Conservation (phyloP, 1,140 invertebrate genomes). For the Agrilus planipennis region DNA sequence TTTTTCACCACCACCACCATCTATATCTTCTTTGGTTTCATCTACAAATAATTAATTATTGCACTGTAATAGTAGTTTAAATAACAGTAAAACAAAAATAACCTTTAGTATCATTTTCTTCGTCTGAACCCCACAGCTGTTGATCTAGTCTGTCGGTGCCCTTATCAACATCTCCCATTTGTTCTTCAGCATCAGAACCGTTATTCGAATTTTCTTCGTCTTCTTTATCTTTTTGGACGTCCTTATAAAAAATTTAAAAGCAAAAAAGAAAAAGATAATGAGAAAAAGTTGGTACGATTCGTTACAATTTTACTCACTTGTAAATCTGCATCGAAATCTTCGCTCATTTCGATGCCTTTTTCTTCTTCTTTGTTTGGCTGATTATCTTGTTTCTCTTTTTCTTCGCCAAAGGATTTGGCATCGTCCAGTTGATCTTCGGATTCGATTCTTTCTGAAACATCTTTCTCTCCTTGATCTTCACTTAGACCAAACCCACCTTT, state of each 20-base stretch:
- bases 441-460: slow-evolving; percentile 90
- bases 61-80: no score
- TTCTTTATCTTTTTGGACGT: slow-evolving; percentile 55
- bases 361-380: slow-evolving; percentile 84
- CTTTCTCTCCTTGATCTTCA: slow-evolving; percentile 86
- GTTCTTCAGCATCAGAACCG: slow-evolving; percentile 73
- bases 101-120: slow-evolving; percentile 4
- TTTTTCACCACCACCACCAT: slow-evolving; percentile 32
- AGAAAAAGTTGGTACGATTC: background rate
- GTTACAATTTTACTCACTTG: slow-evolving; percentile 28
- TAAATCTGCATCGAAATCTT: slow-evolving; percentile 78
- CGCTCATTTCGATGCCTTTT: slow-evolving; percentile 87
- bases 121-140: slow-evolving; percentile 81
- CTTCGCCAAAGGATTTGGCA: slow-evolving; percentile 56
- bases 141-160: slow-evolving; percentile 66
- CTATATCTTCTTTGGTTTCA: slow-evolving; percentile 28
- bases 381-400: slow-evolving; percentile 57
- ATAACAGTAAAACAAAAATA: no score
- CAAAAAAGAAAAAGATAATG: background rate
- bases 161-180: slow-evolving; percentile 89
- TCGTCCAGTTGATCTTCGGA: slow-evolving; percentile 90
- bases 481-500: slow-evolving; percentile 77
- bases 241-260: slow-evolving; percentile 38
- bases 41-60: slow-evolving; percentile 27
- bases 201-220: slow-evolving; percentile 55